A percentile compares a stretch with the other conserved stretches of the same genome.
Conservation (phyloP, 2,797 vertebrate species). For the Semotilus atromaculatus region DNA sequence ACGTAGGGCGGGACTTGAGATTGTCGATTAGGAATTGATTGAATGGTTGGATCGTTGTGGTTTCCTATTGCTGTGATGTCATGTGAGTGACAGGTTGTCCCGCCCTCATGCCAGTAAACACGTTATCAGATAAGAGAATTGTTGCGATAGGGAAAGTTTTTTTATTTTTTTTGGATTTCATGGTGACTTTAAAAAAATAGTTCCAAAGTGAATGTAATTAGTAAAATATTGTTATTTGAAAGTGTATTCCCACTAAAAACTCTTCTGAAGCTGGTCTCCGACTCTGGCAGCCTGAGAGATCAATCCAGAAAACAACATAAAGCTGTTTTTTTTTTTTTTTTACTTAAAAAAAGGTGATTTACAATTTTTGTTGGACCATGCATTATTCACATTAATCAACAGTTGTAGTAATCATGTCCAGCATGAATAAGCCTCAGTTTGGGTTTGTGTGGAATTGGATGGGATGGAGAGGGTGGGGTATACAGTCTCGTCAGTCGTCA, state of each 20-base stretch:
- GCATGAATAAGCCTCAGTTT: constrained; percentile 1
- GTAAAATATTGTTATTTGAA: neutral
- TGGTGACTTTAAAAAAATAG: neutral
- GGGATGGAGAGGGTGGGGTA: constrained; percentile 32
- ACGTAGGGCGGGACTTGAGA: neutral
- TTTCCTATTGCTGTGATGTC: too few species aligned
- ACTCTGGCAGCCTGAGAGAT: neutral
- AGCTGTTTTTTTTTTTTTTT: neutral
- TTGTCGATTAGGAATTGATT: neutral
- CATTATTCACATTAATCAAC: neutral
- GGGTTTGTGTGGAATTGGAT: constrained; percentile 21
- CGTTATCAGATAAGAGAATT: neutral
- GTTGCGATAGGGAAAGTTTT: neutral
- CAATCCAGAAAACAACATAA: neutral
- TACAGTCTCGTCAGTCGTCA: constrained; percentile 38
- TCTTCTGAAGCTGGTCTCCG: neutral
- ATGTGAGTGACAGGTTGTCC: neutral
- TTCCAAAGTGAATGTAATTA: too few species aligned
- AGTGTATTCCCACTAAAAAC: neutral
- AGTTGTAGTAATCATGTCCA: neutral
- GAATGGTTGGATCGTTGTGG: neutral
- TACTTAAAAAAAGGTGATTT: too few species aligned
- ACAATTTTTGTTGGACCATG: neutral
- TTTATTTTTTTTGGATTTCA: neutral
- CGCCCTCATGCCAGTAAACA: neutral